Percentiles rank a stretch among this genome's conserved stretches.
Conservation (phyloP, 2,113 vertebrate genomes). For the Mobula birostris region DNA sequence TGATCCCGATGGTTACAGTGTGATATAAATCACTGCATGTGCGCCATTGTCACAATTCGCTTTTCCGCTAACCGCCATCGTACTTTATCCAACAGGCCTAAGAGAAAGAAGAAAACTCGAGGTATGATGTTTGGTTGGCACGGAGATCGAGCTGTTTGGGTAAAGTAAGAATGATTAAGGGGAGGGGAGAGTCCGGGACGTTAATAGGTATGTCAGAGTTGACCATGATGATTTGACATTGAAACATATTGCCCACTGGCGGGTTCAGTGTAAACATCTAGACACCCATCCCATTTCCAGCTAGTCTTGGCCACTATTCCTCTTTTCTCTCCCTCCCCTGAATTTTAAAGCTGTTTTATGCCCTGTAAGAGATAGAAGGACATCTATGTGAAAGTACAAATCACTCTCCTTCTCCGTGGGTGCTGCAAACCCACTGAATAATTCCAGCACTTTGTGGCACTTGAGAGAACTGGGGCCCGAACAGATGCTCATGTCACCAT, state of each 20-base stretch:
- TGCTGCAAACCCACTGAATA: no score
- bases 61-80: not conserved
- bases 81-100: not conserved
- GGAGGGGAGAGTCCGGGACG: no score
- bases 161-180: not conserved
- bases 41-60: not conserved
- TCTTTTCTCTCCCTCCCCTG: no score
- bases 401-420: no score
- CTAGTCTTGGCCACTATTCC: not conserved
- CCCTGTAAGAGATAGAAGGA: no score
- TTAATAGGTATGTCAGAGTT: not conserved
- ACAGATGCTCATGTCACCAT: no score
- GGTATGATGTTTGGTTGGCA: not conserved
- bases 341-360: no score
- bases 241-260: not conserved
- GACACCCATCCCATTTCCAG: not conserved
- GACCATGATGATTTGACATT: not conserved
- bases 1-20: not conserved
- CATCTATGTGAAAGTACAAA: no score
- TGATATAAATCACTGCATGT: not conserved
- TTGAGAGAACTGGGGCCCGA: no score
- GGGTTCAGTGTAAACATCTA: not conserved
- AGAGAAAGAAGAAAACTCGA: not conserved
- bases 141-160: not conserved
- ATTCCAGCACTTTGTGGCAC: no score